These are phyloP conservation scores for Hystrix brachyura DNA, from an alignment of 2,113 vertebrate genomes.

Conservation along the genomic window DNA sequence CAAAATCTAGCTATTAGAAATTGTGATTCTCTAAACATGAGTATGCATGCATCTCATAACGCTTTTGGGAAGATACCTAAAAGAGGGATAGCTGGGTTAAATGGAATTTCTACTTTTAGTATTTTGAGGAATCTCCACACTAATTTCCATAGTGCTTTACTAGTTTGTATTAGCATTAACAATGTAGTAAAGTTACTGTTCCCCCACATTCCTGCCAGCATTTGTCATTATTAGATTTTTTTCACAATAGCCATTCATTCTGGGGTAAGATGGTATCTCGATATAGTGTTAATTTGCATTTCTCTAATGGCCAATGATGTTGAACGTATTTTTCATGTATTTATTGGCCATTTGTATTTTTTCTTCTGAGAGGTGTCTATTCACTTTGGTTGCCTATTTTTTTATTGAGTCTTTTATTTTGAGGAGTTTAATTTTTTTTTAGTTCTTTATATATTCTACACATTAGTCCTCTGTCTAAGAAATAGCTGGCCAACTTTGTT, in stretches of 20 bases:
- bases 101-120: neutral
- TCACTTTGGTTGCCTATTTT: neutral
- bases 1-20: neutral
- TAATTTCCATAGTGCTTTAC: neutral
- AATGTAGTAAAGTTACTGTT: neutral
- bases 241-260: neutral
- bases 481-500: neutral
- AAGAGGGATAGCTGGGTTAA: neutral
- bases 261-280: neutral
- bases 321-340: neutral
- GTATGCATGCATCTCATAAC: neutral
- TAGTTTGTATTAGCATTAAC: neutral
- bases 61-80: neutral
- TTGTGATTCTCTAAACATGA: neutral
- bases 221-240: neutral
- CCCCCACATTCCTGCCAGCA: neutral
- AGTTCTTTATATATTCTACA: neutral
- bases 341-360: neutral
- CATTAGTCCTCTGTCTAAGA: neutral
- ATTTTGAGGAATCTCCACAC: neutral
- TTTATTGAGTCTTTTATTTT: neutral
- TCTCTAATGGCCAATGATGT: neutral
- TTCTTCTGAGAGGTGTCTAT: neutral
- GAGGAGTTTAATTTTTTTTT: neutral
- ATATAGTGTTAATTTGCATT: neutral